Evolutionary conservation across 2,888 invertebrate genomes (phyloP).

Genomic region (Pecten maximus): DNA sequence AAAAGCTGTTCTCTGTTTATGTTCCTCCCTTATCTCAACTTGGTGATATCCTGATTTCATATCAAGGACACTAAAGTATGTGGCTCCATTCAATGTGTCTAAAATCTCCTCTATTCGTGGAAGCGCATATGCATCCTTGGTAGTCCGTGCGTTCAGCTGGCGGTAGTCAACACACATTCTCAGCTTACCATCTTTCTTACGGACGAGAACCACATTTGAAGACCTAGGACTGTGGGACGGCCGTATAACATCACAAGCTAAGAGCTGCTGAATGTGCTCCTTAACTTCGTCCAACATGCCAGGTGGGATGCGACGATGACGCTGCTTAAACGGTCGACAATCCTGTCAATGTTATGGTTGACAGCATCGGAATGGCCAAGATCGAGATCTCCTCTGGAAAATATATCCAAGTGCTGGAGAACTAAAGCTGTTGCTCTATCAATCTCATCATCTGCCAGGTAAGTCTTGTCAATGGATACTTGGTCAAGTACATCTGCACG

Average conservation of each 20-base stretch:
- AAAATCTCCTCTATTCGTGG: conserved; percentile 11
- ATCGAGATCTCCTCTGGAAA: conserved; percentile 41
- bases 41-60: neutral
- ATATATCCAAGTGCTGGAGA: conserved; percentile 16
- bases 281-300: conserved; percentile 41
- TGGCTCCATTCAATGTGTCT: neutral
- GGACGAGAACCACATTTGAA: conserved; percentile 39
- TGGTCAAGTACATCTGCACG: neutral
- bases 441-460: conserved; percentile 11
- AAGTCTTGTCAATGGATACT: neutral
- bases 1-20: neutral
- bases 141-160: neutral
- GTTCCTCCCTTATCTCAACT: neutral
- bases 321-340: conserved; percentile 40
- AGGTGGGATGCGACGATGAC: conserved; percentile 40
- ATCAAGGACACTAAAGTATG: neutral
- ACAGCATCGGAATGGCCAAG: conserved; percentile 40
- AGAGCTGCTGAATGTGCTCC: conserved; percentile 42
- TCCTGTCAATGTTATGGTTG: conserved; percentile 41
- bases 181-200: neutral
- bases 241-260: conserved; percentile 33
- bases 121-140: neutral
- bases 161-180: conserved; percentile 31
- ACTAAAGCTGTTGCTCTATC: neutral
- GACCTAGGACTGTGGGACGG: conserved; percentile 40